Percentiles rank a stretch among this genome's conserved stretches.
Evolutionary conservation across 1,140 invertebrate genomes (phyloP).

Genomic region (Lasaia peninsularis): DNA sequence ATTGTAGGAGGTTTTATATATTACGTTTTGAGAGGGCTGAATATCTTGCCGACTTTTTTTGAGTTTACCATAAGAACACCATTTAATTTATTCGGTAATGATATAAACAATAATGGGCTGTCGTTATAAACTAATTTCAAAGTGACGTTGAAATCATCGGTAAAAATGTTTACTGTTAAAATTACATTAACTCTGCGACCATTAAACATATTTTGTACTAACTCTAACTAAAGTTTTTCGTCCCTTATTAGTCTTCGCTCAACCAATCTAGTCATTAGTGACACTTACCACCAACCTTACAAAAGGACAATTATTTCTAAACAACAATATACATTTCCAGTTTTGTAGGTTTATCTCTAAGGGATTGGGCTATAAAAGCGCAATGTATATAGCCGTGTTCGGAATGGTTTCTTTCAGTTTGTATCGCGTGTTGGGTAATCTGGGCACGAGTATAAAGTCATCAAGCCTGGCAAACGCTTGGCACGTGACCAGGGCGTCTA

Average conservation of each 20-base stretch:
- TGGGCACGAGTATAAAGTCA: conserved; percentile 39
- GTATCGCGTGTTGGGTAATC: conserved; percentile 26
- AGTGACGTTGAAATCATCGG: too few relatives aligned
- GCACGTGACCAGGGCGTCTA: conserved; percentile 32
- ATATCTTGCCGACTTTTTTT: too few relatives aligned
- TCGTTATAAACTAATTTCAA: too few relatives aligned
- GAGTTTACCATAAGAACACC: too few relatives aligned
- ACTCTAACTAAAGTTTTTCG: conserved; percentile 17
- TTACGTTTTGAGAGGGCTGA: too few relatives aligned
- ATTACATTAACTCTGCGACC: conserved; percentile 10
- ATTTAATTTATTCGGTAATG: too few relatives aligned
- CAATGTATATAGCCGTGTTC: conserved; percentile 6
- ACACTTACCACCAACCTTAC: conserved; percentile 5
- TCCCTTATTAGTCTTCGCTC: conserved; percentile 18
- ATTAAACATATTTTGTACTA: conserved; percentile 18
- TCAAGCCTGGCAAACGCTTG: conserved; percentile 37
- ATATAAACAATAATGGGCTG: too few relatives aligned
- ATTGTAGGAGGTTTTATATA: too few relatives aligned
- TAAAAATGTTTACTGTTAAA: neutral
- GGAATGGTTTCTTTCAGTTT: neutral
- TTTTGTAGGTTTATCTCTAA: neutral
- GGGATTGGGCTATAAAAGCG: neutral
- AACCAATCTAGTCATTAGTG: conserved; percentile 21
- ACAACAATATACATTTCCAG: conserved; percentile 7
- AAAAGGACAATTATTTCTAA: neutral